Evolutionary conservation across 2,113 vertebrate species (phyloP).

Genomic region (Cyanistes caeruleus): DNA sequence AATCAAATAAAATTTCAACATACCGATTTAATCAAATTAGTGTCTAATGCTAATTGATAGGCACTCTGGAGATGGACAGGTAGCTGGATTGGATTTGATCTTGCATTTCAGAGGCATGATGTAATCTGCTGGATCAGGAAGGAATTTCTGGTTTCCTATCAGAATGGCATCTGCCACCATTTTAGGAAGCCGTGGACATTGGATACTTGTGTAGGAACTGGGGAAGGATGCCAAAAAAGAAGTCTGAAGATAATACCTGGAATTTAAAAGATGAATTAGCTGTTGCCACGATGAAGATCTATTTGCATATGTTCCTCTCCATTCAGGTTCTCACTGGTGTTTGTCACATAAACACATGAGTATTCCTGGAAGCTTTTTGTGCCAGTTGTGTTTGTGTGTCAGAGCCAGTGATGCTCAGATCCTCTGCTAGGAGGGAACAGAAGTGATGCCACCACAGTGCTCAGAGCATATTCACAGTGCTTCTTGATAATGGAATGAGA

Average conservation of each 20-base stretch:
- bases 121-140: slow-evolving; percentile 32
- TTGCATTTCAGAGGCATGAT: slow-evolving; percentile 36
- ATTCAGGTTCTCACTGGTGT: not conserved
- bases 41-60: slow-evolving; percentile 57
- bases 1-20: slow-evolving; percentile 63
- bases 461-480: not conserved
- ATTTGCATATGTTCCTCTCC: accelerated
- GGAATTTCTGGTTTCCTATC: slow-evolving; percentile 58
- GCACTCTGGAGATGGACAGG: slow-evolving; percentile 36
- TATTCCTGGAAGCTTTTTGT: not conserved
- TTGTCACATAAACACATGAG: accelerated
- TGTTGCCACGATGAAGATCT: not conserved
- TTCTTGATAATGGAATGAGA: not conserved
- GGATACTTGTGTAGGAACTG: slow-evolving; percentile 8
- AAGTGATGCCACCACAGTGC: not conserved
- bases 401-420: accelerated
- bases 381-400: accelerated
- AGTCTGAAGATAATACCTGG: slow-evolving; percentile 14
- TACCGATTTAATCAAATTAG: slow-evolving; percentile 61
- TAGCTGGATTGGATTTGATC: slow-evolving; percentile 42
- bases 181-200: not conserved
- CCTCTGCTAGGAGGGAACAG: not conserved
- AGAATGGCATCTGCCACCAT: slow-evolving; percentile 33
- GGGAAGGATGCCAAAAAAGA: not conserved
- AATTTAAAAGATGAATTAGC: slow-evolving; percentile 8